Evolutionary conservation across 1,140 invertebrate genomes (phyloP).

Genomic region (Calycopis cecrops): DNA sequence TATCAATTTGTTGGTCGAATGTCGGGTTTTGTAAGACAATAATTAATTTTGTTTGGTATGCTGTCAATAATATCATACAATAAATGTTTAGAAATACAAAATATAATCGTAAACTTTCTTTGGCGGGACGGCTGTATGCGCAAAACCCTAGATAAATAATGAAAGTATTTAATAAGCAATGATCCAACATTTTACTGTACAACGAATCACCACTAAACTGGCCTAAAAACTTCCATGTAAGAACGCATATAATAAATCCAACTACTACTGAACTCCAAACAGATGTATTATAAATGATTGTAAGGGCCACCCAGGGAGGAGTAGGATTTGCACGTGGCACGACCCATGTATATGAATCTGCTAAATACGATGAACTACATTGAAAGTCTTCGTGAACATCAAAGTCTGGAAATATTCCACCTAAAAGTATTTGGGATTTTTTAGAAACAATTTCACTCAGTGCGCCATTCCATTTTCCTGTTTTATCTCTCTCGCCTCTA

Average conservation of each 20-base stretch:
- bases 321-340: conserved; percentile 56
- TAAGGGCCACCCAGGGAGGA: conserved; percentile 66
- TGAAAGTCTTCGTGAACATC: conserved; percentile 74
- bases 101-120: conserved; percentile 63
- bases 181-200: conserved; percentile 49
- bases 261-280: conserved; percentile 65
- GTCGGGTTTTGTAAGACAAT: conserved; percentile 69
- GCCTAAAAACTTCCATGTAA: conserved; percentile 64
- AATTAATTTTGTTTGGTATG: conserved; percentile 75
- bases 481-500: conserved; percentile 57
- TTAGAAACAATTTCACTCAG: conserved; percentile 50
- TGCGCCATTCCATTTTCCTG: conserved; percentile 64
- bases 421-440: conserved; percentile 68
- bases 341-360: conserved; percentile 74
- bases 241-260: conserved; percentile 55
- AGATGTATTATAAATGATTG: conserved; percentile 56
- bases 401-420: conserved; percentile 75
- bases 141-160: conserved; percentile 58
- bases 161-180: conserved; percentile 68
- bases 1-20: conserved; percentile 69
- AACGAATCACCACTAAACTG: conserved; percentile 51
- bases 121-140: conserved; percentile 63
- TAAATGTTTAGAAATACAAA: conserved; percentile 71
- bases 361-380: conserved; percentile 65
- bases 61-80: conserved; percentile 66